Evolutionary conservation across 92 coral and sea anemone genomes (phyloP), one percentile per base, ranked within the genome.

Genomic region (Virgularia gustaviana): DNA sequence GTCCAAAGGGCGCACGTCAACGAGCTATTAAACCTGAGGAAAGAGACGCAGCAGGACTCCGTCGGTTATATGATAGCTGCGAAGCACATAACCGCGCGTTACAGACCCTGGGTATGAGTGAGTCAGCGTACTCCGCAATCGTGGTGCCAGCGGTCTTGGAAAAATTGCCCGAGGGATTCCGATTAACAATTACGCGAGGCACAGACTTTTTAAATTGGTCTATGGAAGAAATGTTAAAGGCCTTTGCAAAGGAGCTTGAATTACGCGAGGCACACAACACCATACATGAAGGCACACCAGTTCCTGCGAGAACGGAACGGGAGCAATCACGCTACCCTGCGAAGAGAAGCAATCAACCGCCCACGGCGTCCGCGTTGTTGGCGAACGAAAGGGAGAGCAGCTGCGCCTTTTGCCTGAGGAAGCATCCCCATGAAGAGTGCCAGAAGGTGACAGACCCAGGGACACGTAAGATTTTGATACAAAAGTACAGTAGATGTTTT

Each of bases 381-480:
- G 60, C 25, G 4, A n/a, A 34, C 27, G 29, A 53, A 2, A 53
- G 3, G 29, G 34, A 20, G 29, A 35, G 12, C 15, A 57, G 5
- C 34, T 25, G 64, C 19, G 64, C 64, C 61, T 57, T 57, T 41
- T 57, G 36, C 13, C 35, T 57, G 39, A 57, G 34, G 64, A 57
- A 57, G 2, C 64, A 57, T 57, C 19, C 64, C 39, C 64, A 57
- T 20, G 64, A 57, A 30, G 64, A 57, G 16, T 57, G 64, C 64
- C 2, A 27, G 4, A 22, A 30, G 34, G 64, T 57, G 37, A 30
- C 15, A 41, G 64, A 57, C 13, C 6, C 64, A 1, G 3, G 34
- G 19, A 57, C 64, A 54, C 28, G 61, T 57, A 57, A 57, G 64
- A 57, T 10, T 30, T 27, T 25, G 16, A 1, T 8, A 10, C 20